Base-by-base conservation (phyloP, 1,140 invertebrate species). In the Acromyrmex echinatior region DNA sequence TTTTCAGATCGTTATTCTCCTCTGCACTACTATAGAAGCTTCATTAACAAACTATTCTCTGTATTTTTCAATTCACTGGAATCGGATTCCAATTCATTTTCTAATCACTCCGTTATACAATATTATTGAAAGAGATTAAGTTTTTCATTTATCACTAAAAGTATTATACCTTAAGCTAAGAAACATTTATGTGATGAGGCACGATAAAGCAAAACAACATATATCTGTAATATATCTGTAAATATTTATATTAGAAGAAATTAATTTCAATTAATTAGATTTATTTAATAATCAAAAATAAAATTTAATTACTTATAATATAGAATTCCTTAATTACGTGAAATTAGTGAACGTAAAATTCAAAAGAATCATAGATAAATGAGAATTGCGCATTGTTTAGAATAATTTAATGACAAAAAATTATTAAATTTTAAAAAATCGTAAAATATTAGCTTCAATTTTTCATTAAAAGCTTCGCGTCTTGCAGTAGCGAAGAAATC, bases 261-360 rank as follows among this genome's bases (percentile, higher is more conserved):
- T n/a, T 53, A 63, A 0, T 14, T 31, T 31, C n/a, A 65, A 31
- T 31, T 31, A 31, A 63, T 63, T 63, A 31, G 0, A 16, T 28
- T 63, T 12, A 60, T 60, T 60, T 12, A 60, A 60, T 60, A 60
- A 66, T 66, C 10, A 35, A 66, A 35, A 66, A 35, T 66, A 12
- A 35, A 66, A 66, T 66, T 31, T 35, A 12, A 66, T 35, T 6
- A 65, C 7, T 65, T 63, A 25, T 25, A 21, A 56, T 56, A n/a
- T 58, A 10, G 14, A 65, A 65, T 10, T 1, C 31, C 0, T 65
- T 31, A 65, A 65, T 65, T 65, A 31, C 6, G 6, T 31, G 16
- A 31, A 9, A 65, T 18, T 65, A 18, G 28, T 3, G 7, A 31
- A 65, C 7, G 2, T 18, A 56, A 14, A 53, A 56, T 56, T 56